These are phyloP conservation scores for Labeo calbasu DNA, from an alignment of 2,797 vertebrate species.

Conservation along the genomic window DNA sequence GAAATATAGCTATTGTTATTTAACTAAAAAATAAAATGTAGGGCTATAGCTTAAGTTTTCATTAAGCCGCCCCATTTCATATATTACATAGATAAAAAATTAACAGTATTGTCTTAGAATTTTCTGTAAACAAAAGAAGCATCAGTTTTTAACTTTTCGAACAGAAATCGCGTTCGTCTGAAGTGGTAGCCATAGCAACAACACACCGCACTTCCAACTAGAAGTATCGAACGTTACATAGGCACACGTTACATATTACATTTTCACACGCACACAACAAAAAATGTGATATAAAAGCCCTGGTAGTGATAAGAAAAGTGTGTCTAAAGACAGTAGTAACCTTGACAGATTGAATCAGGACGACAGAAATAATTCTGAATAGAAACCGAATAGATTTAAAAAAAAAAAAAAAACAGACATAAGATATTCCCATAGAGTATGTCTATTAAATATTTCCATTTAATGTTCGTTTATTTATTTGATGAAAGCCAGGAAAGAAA, in stretches of 20 bases:
- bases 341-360: neutral
- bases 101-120: neutral
- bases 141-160: neutral
- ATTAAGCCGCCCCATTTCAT: neutral
- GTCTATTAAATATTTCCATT: constrained; percentile 20
- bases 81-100: neutral
- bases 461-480: constrained; percentile 70
- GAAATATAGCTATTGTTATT: neutral
- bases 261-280: neutral
- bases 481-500: constrained; percentile 74
- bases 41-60: neutral
- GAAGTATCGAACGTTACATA: neutral
- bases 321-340: neutral
- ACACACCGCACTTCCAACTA: neutral
- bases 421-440: neutral
- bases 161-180: neutral
- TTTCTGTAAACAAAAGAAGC: neutral
- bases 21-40: too few species aligned
- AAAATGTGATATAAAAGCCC: neutral
- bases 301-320: neutral
- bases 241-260: neutral
- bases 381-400: neutral
- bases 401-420: too few species aligned
- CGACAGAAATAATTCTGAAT: neutral
- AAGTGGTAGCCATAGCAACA: neutral